These are phyloP conservation scores for Euzetes globulus DNA, from an alignment of 2,888 invertebrate species.

Conservation along the genomic window DNA sequence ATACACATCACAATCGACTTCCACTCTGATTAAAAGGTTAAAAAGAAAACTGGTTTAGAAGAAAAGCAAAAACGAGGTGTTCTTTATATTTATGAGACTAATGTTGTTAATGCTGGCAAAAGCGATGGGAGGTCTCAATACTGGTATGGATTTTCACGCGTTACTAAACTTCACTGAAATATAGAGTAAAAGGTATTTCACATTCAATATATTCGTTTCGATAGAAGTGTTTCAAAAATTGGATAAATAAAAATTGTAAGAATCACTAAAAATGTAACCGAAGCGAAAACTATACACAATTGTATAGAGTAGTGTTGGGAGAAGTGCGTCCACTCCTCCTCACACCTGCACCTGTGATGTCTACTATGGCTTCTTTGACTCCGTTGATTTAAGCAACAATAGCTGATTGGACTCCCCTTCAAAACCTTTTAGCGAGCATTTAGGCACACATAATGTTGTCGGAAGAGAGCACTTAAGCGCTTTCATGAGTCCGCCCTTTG, in stretches of 20 bases:
- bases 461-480: constrained; percentile 28
- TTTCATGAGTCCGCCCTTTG: constrained; percentile 23
- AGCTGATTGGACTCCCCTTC: neutral
- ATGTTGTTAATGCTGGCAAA: neutral
- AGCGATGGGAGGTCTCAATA: constrained; percentile 25
- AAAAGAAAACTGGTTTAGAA: constrained; percentile 17
- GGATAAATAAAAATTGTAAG: neutral
- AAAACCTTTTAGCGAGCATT: constrained; percentile 19
- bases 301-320: neutral
- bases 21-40: constrained; percentile 20
- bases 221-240: neutral
- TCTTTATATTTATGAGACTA: neutral
- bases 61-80: constrained; percentile 3
- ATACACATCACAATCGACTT: neutral
- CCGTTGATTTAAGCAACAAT: constrained; percentile 13
- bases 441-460: constrained; percentile 13
- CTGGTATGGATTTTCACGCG: neutral
- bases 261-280: constrained; percentile 2
- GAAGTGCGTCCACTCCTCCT: neutral
- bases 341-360: constrained; percentile 23
- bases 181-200: constrained; percentile 21
- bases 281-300: constrained; percentile 4
- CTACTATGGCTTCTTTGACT: neutral
- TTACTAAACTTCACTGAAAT: neutral
- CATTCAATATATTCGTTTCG: neutral